Evolutionary conservation across 2,888 invertebrate species (phyloP).

Genomic region (Chironomus riparius): DNA sequence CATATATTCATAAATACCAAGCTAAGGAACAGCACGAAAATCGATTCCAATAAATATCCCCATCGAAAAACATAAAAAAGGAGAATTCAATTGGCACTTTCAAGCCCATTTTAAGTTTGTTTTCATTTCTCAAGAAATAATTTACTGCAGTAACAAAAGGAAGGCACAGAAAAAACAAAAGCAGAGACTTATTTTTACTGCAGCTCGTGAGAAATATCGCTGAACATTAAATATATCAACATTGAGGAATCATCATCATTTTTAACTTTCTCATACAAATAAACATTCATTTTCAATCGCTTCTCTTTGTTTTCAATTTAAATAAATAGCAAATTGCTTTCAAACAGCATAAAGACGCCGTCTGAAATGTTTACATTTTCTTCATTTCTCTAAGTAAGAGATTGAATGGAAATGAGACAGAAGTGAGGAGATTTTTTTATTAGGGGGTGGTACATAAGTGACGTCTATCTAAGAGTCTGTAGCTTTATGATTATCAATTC

Average conservation of each 20-base stretch:
- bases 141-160: neutral
- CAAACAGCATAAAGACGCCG: slow-evolving; percentile 4
- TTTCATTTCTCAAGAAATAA: neutral
- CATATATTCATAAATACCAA: too few relatives aligned
- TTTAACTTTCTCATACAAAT: slow-evolving; percentile 10
- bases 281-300: slow-evolving; percentile 21
- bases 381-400: neutral
- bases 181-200: neutral
- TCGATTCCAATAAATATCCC: neutral
- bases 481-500: too few relatives aligned
- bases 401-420: neutral
- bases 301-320: slow-evolving; percentile 16
- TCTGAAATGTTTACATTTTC: neutral
- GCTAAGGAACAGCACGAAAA: neutral
- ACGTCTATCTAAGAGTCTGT: too few relatives aligned
- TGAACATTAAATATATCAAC: slow-evolving; percentile 22
- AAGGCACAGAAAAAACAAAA: neutral
- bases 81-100: neutral
- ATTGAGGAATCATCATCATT: slow-evolving; percentile 9
- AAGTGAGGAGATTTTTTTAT: neutral
- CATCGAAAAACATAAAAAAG: neutral
- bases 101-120: neutral
- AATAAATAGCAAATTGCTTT: neutral
- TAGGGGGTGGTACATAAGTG: too few relatives aligned
- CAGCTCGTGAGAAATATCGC: neutral